A percentile compares a stretch with the other conserved stretches of the same genome.
Evolutionary conservation across 2,888 invertebrate genomes (phyloP).

Genomic region (Tricholauxania praeusta): DNA sequence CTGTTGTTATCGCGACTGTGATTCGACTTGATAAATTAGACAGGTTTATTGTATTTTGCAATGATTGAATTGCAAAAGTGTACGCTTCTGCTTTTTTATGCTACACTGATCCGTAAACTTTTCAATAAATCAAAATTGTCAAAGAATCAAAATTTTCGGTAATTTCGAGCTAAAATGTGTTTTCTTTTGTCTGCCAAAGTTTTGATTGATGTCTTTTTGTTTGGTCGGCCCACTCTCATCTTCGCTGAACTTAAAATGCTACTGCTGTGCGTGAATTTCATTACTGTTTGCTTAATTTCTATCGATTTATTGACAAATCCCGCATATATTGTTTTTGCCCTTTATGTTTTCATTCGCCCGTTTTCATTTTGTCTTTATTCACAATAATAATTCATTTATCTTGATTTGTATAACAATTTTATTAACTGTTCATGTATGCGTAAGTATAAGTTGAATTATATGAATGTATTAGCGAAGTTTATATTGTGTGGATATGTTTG

Average conservation of each 20-base stretch:
- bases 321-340: neutral
- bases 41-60: too few relatives aligned
- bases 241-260: neutral
- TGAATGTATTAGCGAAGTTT: neutral
- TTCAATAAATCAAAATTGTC: too few relatives aligned
- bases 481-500: neutral
- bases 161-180: too few relatives aligned
- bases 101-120: too few relatives aligned
- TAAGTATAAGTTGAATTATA: neutral
- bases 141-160: too few relatives aligned
- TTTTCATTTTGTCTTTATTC: too few relatives aligned
- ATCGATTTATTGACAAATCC: conserved; percentile 10
- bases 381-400: conserved; percentile 20
- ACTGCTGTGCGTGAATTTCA: conserved; percentile 5
- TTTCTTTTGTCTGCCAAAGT: too few relatives aligned
- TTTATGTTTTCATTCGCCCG: neutral
- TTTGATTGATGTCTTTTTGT: too few relatives aligned
- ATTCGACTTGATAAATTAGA: too few relatives aligned
- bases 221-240: neutral
- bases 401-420: neutral
- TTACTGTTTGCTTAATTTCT: neutral
- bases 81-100: too few relatives aligned
- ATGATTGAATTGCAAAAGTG: too few relatives aligned
- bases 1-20: too few relatives aligned
- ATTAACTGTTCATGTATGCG: neutral